Base-by-base conservation (phyloP, 2,113 vertebrate genomes). In the Halichoerus grypus region DNA sequence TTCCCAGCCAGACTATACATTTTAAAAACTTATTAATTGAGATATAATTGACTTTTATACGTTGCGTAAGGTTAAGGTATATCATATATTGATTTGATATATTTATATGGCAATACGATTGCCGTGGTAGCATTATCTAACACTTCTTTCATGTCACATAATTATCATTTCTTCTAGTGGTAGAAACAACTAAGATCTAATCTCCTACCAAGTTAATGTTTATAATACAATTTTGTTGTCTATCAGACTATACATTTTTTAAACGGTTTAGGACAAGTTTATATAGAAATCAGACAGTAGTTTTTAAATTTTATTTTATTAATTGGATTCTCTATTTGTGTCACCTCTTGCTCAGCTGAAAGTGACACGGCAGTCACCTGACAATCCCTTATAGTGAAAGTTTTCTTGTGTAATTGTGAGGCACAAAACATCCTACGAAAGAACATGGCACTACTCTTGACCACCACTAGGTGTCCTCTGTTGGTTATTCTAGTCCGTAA, bases 381-480 rank as follows among this genome's bases (percentile, higher is more conserved):
- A 18, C 3, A 16, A 3, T 46, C 11, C 88, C 51, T 51, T 65
- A 13, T 10, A 31, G 46, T 22, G 9, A 53, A 59, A 14, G 9
- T 59, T 57, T 33, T 74, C 33, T 42, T 55, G n/a, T 69, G 49
- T 28, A 36, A 9, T 31, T 36, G 8, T 2, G 12, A 87, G 36
- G 76, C 26, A 33, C 1, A 6, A 46, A 13, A 6, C 59, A 4
- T 5, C 4, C 14, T 51, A 10, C 1, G 22, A 7, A 63, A 67
- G 18, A 93, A 79, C 11, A 42, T n/a, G 36, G 19, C 14, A 46
- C 24, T 31, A 71, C 57, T 83, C 16, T 8, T 42, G 13, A 26
- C 11, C 3, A 63, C 96, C 94, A 94, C 72, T 67, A 94, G 89
- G 65, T 93, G 90, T 77, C 92, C 82, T 95, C 95, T 91, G 39